Evolutionary conservation across 2,888 invertebrate genomes (phyloP).

Genomic region (Pachymerium ferrugineum): DNA sequence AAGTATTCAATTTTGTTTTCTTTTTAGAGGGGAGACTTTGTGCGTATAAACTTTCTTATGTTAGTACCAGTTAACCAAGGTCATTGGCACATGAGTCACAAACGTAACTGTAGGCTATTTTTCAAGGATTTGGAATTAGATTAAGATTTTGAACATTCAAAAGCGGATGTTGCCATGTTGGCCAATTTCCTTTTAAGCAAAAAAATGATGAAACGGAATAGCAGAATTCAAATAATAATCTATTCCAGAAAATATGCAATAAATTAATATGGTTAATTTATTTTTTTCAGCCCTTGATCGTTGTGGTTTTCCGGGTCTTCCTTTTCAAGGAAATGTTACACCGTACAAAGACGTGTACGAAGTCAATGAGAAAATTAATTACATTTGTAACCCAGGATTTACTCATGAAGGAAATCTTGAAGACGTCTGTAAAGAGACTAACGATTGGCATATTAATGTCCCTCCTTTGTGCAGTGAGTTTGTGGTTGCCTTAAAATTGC

Average conservation of each 20-base stretch:
- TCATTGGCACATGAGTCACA: background rate
- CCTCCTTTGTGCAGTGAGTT: background rate
- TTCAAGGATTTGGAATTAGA: background rate
- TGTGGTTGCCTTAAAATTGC: too few relatives aligned
- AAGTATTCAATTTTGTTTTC: background rate
- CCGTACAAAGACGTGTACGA: background rate
- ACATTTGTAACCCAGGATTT: background rate
- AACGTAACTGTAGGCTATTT: background rate
- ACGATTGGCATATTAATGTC: background rate
- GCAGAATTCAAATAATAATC: background rate
- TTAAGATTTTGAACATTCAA: background rate
- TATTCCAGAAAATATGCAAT: too few relatives aligned
- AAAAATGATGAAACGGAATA: too few relatives aligned
- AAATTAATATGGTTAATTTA: too few relatives aligned
- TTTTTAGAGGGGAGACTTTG: too few relatives aligned
- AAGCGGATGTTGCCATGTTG: slow-evolving; percentile 2
- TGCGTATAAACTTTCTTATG: too few relatives aligned
- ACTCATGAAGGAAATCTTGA: background rate
- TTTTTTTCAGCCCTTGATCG: background rate
- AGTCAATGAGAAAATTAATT: background rate
- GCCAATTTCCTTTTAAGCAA: background rate
- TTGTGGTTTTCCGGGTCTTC: slow-evolving; percentile 2
- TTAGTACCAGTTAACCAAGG: too few relatives aligned
- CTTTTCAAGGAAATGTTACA: slow-evolving; percentile 2
- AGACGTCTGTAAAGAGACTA: background rate